Conservation (phyloP, 2,888 invertebrate genomes). For the Epicampocera succincta region DNA sequence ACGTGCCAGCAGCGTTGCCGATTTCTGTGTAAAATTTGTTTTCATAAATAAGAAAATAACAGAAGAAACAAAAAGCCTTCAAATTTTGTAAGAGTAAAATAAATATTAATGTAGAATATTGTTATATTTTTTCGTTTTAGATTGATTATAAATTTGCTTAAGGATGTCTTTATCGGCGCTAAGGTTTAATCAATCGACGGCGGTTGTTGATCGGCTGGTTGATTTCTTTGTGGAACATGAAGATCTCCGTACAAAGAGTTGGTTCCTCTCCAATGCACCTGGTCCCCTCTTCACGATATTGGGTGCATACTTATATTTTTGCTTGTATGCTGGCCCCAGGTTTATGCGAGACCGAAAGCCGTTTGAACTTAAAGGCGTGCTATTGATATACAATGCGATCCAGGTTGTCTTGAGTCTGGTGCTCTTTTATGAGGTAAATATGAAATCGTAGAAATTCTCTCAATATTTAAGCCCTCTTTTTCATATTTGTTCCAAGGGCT, state of each 20-base stretch:
- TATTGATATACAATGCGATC: constrained; percentile 92
- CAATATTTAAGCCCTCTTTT: background rate
- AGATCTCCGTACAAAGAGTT: constrained; percentile 82
- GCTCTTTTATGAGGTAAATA: constrained; percentile 87
- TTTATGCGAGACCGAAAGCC: constrained; percentile 95
- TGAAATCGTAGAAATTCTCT: background rate
- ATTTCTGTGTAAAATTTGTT: no score
- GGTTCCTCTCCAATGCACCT: constrained; percentile 89
- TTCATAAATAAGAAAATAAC: no score
- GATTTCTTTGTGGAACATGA: constrained; percentile 81
- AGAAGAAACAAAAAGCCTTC: no score
- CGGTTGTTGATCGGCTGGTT: constrained; percentile 80
- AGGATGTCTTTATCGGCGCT: constrained; percentile 75
- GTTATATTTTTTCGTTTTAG: background rate
- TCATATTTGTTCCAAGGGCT: constrained; percentile 79
- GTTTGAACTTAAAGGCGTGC: constrained; percentile 88
- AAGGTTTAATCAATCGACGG: constrained; percentile 78
- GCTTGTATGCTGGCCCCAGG: constrained; percentile 90
- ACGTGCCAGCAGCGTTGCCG: no score
- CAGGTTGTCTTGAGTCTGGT: constrained; percentile 92
- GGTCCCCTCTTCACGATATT: constrained; percentile 87
- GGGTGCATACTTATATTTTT: constrained; percentile 87
- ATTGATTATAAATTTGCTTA: constrained; percentile 1
- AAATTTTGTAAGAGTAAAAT: no score
- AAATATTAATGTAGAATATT: no score